Evolutionary conservation across 1,140 invertebrate species (phyloP), one percentile per base, ranked within the genome.

Genomic region (Meteorus sp.): DNA sequence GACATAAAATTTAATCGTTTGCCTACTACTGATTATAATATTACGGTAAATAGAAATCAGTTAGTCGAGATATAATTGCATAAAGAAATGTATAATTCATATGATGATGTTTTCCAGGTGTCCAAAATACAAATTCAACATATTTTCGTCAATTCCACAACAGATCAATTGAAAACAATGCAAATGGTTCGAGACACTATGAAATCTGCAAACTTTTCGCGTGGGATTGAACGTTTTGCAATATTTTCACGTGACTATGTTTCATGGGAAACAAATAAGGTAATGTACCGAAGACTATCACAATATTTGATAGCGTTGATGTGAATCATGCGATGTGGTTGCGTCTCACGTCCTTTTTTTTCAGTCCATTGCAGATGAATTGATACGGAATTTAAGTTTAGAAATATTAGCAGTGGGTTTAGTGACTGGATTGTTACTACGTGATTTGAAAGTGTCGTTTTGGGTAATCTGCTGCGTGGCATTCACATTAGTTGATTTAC

Each of bases 401-500:
- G 83, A 84, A 52, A 71, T 80, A 44, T 51, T 77, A 3, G 79
- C 82, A 22, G 82, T 86, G 9, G 78, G 80, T 48, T 54, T 81
- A 17, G 81, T 85, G 8, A 85, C 84, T 2, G 58, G 84, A 17
- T 15, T 84, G 11, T 70, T 86, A 11, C 77, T 85, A 43, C 80
- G 81, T 44, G 81, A 85, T 57, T 43, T 85, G 9, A 66, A 72
- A 47, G 78, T 82, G 3, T 78, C 81, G 22, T 69, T 85, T 54
- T 78, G 83, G 68, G 84, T 85, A 0, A 77, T 76, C 23, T 71
- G 68, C 22, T 80, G 62, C 75, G 84, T 86, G 9, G 65, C 81
- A 1, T 80, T 85, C 44, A 85, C 84, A 0, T 72, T 87, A 47
- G 75, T 85, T 17, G 81, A 85, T 68, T 76, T 86, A 23, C 69